Percentiles rank a stretch among this genome's conserved stretches.
phyloP scores from a whole-genome alignment of 2,888 invertebrate genomes.

The Embidobia sp. region DNA sequence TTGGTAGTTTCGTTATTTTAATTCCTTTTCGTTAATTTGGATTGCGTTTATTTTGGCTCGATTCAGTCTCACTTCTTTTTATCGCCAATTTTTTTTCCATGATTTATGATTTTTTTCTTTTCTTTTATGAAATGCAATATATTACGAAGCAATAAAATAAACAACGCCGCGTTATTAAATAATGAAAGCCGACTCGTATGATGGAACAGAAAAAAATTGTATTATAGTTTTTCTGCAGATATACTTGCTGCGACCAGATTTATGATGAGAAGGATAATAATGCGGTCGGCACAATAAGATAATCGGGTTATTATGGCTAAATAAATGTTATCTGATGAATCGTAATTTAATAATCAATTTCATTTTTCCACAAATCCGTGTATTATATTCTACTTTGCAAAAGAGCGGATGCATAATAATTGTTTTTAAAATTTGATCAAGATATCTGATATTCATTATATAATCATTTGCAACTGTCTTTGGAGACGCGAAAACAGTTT shows the following conservation, averaged over 20 bases:
- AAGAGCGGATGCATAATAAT: slow-evolving; percentile 2
- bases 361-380: slow-evolving; percentile 14
- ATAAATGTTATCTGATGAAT: slow-evolving; percentile 42
- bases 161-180: slow-evolving; percentile 11
- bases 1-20: no score
- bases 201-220: slow-evolving; percentile 30
- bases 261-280: slow-evolving; percentile 47
- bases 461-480: no score
- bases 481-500: neutral
- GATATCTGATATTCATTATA: neutral
- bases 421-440: slow-evolving; percentile 3
- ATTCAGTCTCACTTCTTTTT: no score
- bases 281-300: slow-evolving; percentile 43
- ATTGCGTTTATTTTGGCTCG: no score
- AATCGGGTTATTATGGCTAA: slow-evolving; percentile 47
- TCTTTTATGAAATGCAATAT: no score
- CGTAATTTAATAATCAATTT: slow-evolving; percentile 28
- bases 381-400: slow-evolving; percentile 6
- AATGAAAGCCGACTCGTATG: slow-evolving; percentile 24
- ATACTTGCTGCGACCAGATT: slow-evolving; percentile 38
- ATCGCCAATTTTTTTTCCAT: no score
- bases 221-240: slow-evolving; percentile 32
- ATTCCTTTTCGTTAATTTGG: no score
- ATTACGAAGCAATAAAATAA: slow-evolving; percentile 17
- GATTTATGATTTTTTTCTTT: no score